phyloP scores from a whole-genome alignment of 2,888 invertebrate genomes.

The Drosophila formosana region DNA sequence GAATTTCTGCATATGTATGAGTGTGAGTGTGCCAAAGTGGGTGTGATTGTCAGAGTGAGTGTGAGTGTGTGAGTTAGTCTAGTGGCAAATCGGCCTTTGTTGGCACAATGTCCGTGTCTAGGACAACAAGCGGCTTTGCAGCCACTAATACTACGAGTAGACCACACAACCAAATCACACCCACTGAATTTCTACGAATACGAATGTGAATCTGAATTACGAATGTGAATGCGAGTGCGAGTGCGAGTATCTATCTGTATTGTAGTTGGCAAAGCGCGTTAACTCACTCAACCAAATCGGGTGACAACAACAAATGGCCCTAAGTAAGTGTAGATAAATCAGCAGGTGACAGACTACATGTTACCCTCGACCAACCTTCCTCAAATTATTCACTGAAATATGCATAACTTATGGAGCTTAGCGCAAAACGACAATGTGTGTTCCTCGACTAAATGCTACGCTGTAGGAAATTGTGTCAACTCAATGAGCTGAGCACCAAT shows the following conservation, averaged over 20 bases:
- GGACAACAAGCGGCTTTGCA: constrained; percentile 40
- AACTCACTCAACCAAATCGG: constrained; percentile 56
- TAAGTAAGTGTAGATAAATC: constrained; percentile 12
- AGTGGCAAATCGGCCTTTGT: constrained; percentile 18
- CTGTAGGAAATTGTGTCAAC: too few species aligned
- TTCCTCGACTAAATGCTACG: not conserved
- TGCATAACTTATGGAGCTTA: not conserved
- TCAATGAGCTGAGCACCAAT: too few species aligned
- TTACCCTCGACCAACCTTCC: constrained; percentile 16
- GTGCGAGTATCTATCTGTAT: constrained; percentile 4
- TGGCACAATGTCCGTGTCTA: constrained; percentile 41
- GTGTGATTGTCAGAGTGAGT: not conserved
- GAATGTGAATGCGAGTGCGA: constrained; percentile 5
- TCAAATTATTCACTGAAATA: not conserved
- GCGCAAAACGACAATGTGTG: not conserved
- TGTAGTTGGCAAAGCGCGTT: constrained; percentile 41
- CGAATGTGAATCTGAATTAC: constrained; percentile 7
- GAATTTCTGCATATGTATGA: constrained; percentile 43
- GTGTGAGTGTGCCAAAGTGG: not conserved
- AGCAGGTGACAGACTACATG: constrained; percentile 1
- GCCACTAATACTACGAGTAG: constrained; percentile 35
- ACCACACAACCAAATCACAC: constrained; percentile 24
- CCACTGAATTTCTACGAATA: constrained; percentile 23
- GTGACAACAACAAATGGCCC: constrained; percentile 33
- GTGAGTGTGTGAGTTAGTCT: constrained; percentile 10